Evolutionary conservation across 2,797 vertebrate genomes (phyloP), one percentile per base, ranked within the genome.

Genomic region (Silurus lanzhouensis): DNA sequence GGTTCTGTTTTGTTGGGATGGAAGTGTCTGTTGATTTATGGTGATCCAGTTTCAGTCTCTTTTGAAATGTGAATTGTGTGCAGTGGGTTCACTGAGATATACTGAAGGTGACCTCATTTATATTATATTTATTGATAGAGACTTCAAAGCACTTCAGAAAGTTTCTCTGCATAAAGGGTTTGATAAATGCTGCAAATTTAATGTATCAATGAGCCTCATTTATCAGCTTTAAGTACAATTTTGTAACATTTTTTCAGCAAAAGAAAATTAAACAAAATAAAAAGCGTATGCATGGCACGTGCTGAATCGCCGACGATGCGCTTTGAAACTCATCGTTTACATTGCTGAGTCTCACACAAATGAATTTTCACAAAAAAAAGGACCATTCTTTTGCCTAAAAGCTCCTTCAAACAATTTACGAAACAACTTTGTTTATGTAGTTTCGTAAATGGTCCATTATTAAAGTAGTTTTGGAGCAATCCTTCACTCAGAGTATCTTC

Each of bases 401-500:
- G 31, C 61, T 81, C 4, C 46, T 12, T 7, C 2, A 14, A 52
- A 81, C n/a, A 3, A 66, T 81, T 81, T 52, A 25, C 1, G 15
- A 12, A 81, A 12, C n/a, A 31, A 48, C 27, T 76, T 38, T 7
- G 13, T 83, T 46, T 79, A 20, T 17, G n/a, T 25, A 25, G 60
- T 64, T 64, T 60, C 27, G 31, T 77, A 60, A 61, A 77, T 17
- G 3, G 44, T 27, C 25, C 5, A 0, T 81, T 81, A 66, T 55
- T 55, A 66, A 81, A 52, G 44, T 67, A 15, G 22, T 46, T 64
- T 46, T 48, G 6, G 25, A 66, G 44, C n/a, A 27, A 27, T 20
- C 61, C 46, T 52, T 55, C 17, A n/a, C 84, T 84, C 85, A 88
- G 88, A 89, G 92, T 91, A 88, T 87, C 87, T 91, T 90, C 82